Conservation (phyloP, 2,797 vertebrate species). For the Glyptemys insculpta region DNA sequence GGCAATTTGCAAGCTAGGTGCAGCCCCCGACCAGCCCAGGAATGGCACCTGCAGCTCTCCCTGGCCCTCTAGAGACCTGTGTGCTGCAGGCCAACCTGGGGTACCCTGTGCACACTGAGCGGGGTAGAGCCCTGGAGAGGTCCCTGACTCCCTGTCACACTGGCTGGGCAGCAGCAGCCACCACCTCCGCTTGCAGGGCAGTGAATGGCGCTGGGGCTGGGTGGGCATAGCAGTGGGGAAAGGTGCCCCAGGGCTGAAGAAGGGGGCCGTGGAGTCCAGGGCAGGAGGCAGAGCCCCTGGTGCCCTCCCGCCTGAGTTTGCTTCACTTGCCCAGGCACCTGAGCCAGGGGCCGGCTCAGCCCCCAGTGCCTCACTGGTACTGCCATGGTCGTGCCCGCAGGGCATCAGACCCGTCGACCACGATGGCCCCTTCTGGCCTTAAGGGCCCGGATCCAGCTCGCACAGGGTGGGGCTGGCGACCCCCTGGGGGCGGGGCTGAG, state of each 20-base stretch:
- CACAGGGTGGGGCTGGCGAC: not conserved
- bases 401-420: no score
- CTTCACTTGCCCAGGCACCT: not conserved
- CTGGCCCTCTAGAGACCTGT: not conserved
- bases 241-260: not conserved
- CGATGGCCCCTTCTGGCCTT: no score
- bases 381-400: no score
- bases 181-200: not conserved
- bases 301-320: not conserved
- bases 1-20: not conserved
- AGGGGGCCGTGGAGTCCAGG: not conserved
- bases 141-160: no score
- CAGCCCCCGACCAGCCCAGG: not conserved
- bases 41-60: slow-evolving; percentile 39
- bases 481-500: not conserved
- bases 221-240: no score
- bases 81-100: slow-evolving; percentile 10
- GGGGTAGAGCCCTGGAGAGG: not conserved
- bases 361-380: no score
- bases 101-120: slow-evolving; percentile 4
- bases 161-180: not conserved
- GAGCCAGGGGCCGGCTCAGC: no score
- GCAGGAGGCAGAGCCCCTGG: not conserved
- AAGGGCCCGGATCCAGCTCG: not conserved
- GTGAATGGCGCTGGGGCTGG: no score